Base-by-base conservation (phyloP, 2,113 vertebrate genomes). In the Mustela lutreola region DNA sequence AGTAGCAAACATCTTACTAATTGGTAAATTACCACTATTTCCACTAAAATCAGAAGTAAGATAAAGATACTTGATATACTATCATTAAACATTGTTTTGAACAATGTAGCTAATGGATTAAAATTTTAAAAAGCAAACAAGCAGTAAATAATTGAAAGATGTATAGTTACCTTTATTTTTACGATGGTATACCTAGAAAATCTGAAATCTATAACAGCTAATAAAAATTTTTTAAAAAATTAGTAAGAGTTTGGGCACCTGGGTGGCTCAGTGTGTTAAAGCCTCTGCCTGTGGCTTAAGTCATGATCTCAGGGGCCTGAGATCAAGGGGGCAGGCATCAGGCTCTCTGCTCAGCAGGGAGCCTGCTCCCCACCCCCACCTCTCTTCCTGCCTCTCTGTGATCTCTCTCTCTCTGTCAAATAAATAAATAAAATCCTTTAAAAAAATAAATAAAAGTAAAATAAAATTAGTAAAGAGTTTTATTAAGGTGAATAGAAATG, bases 41-140 rank as follows among this genome's bases (percentile, higher is more conserved):
- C 75, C 33, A 83, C 78, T 91, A 65, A 91, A 89, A 82, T 39
- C 16, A 92, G 16, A 97, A 96, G 80, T 78, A 88, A 65, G 11
- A 53, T 11, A 45, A 86, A 39, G 24, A 56, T 70, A 31, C 36
- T 22, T 16, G 1, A 14, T 53, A 36, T 21, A 71, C 14, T 33
- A 45, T 22, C 42, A 85, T 90, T 89, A 45, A 56, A 58, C 36
- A 88, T 2, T 48, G 18, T 79, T 92, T 80, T 79, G 31, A 80
- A 75, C 31, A 60, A 45, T 42, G 4, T 48, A 94, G 24, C 24
- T 75, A 81, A 65, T 50, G n/a, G 36, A 86, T 83, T 71, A 56
- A 80, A 78, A 75, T 24, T 73, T 67, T 50, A 14, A 83, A 89
- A 60, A 93, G 50, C 12, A 95, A 88, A 28, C 22, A 62, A 87